Evolutionary conservation across 2,797 vertebrate genomes (phyloP), one percentile per base, ranked within the genome.

Genomic region (Sphenopsis melanotis): DNA sequence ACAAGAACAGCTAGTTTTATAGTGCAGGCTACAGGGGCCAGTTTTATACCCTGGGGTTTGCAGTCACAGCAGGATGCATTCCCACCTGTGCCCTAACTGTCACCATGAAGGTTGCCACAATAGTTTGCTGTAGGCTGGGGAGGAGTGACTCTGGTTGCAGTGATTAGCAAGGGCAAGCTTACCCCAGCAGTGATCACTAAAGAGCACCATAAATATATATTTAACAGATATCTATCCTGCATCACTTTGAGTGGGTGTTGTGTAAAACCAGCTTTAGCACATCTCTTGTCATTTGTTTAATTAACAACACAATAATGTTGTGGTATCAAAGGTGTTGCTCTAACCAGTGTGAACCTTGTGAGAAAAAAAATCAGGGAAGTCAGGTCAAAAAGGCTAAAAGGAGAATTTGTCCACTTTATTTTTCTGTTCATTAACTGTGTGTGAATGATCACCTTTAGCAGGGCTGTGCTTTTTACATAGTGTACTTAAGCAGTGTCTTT

Each of bases 351-450:
- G 57, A 79, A 24, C 24, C 30, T 68, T 37, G n/a, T 71, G 78
- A 69, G 60, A 53, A 63, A 56, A 44, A 44, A 50, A 74, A 23
- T 11, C 1, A 0, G 27, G 46, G 27, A 47, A 74, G 16, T 34
- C 27, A 19, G 5, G 24, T 74, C 26, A 56, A 19, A 83, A 81
- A 64, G 15, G 30, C 30, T 50, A 3, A 41, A 88, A 72, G 56
- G 23, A 83, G 32, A 56, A 44, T 15, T 11, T 42, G 10, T 46
- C 12, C 21, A 1, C 46, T 79, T 60, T 50, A 11, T 75, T 92
- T 77, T 89, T 41, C 9, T 0, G 0, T 50, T 87, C 2, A 6
- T 42, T 37, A n/a, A 22, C 19, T 44, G 32, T 56, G 15, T 57
- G 11, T 53, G 27, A 47, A 37, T 39, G 42, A 20, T 46, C 24